Conservation (phyloP, 2,113 vertebrate genomes). For the Alces alces region DNA sequence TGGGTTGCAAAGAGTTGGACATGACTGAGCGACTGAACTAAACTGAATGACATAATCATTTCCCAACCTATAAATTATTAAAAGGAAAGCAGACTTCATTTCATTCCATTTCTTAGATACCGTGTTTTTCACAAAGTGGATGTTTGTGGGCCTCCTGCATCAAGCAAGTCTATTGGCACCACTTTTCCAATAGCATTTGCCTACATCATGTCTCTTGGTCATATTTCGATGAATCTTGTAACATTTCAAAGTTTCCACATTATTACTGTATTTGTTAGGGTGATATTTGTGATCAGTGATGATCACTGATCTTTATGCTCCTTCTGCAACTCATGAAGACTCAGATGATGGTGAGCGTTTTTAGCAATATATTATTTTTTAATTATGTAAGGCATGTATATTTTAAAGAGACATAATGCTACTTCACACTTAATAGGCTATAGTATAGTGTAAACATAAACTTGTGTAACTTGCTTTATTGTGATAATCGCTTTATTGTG, state of each 20-base stretch:
- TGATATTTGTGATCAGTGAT: neutral
- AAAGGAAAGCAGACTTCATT: neutral
- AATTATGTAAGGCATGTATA: neutral
- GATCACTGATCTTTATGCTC: neutral
- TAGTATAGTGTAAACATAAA: neutral
- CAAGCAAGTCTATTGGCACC: neutral
- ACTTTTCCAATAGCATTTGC: neutral
- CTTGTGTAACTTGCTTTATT: neutral
- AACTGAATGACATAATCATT: neutral
- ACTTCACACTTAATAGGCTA: neutral
- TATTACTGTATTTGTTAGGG: neutral
- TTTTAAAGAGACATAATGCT: neutral
- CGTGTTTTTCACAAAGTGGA: neutral
- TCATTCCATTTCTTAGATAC: neutral
- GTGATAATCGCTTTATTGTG: neutral
- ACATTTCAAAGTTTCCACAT: neutral
- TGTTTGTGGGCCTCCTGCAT: neutral
- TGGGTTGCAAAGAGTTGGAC: too few relatives aligned
- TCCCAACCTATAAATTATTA: neutral
- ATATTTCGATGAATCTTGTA: neutral
- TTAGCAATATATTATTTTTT: neutral
- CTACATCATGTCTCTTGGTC: neutral
- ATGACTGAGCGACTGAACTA: too few relatives aligned
- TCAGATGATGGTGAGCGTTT: neutral
- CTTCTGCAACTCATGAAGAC: neutral